Conservation (phyloP, 1,140 invertebrate genomes). For the Drosophila quadrilineata region DNA sequence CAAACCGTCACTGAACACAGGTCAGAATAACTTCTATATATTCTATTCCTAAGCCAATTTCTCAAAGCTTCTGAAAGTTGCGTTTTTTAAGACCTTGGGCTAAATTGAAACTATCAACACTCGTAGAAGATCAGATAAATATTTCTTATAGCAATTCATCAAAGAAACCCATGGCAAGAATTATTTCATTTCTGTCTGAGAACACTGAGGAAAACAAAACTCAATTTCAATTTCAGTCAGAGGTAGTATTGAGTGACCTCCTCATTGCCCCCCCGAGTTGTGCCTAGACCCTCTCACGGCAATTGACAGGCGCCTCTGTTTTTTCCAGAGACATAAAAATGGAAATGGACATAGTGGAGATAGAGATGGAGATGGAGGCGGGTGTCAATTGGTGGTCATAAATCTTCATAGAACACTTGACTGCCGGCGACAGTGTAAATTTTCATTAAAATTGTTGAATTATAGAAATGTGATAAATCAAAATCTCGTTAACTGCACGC, state of each 20-base stretch:
- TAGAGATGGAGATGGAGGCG: slow-evolving; percentile 36
- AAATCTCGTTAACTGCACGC: slow-evolving; percentile 62
- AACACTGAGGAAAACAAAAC: slow-evolving; percentile 1
- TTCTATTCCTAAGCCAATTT: no score
- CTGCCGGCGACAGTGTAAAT: slow-evolving; percentile 65
- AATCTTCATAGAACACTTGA: slow-evolving; percentile 73
- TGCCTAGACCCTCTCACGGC: neutral
- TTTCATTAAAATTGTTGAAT: slow-evolving; percentile 66
- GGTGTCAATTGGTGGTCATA: slow-evolving; percentile 68
- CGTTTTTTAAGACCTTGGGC: no score
- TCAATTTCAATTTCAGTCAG: slow-evolving; percentile 57
- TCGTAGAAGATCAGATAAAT: no score
- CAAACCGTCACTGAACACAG: no score
- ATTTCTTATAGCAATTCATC: slow-evolving; percentile 38
- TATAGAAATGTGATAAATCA: slow-evolving; percentile 70
- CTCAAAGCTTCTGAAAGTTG: no score
- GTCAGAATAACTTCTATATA: no score
- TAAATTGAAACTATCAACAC: no score
- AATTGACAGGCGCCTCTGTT: slow-evolving; percentile 38
- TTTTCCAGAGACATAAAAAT: no score
- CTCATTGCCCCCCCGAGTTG: slow-evolving; percentile 2
- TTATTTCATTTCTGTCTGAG: neutral
- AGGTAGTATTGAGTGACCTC: no score
- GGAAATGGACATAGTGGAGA: no score
- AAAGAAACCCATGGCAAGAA: slow-evolving; percentile 7